These are phyloP conservation scores for Odontamblyopus lacepedii DNA, from an alignment of 2,797 vertebrate genomes.

Conservation along the genomic window DNA sequence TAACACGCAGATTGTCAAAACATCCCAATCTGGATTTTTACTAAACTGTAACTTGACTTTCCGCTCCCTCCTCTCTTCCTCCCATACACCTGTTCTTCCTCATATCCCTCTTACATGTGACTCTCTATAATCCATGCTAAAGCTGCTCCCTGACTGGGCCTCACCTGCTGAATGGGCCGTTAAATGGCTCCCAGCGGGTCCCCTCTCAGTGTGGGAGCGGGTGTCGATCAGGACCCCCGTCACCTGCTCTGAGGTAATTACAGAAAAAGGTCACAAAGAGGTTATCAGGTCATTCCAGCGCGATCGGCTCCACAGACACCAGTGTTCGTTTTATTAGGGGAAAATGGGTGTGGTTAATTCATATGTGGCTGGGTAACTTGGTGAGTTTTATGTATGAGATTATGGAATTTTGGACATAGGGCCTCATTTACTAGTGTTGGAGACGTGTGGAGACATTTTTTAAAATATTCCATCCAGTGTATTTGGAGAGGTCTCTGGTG, in stretches of 20 bases:
- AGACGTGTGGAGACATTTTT: too few relatives aligned
- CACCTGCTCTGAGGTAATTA: conserved; percentile 52
- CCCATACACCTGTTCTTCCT: too few relatives aligned
- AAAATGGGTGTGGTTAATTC: conserved; percentile 19
- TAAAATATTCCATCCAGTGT: too few relatives aligned
- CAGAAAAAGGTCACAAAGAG: conserved; percentile 31
- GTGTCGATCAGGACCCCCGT: conserved; percentile 30
- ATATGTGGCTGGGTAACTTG: neutral
- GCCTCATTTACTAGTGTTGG: too few relatives aligned
- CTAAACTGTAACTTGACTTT: neutral
- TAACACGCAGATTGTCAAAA: neutral
- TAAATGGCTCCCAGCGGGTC: neutral
- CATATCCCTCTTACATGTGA: neutral
- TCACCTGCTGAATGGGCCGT: neutral
- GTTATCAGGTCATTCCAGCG: conserved; percentile 59
- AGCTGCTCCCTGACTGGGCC: neutral
- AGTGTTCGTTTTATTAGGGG: conserved; percentile 61
- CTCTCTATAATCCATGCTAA: neutral
- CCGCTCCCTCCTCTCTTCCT: neutral
- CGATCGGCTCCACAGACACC: conserved; percentile 36
- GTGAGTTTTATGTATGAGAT: neutral
- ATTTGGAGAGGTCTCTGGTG: too few relatives aligned
- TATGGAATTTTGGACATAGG: too few relatives aligned
- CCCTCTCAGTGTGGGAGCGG: conserved; percentile 1
- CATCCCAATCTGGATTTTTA: neutral